Evolutionary conservation across 1,140 invertebrate species (phyloP).

Genomic region (Drosophila pseudoananassae): DNA sequence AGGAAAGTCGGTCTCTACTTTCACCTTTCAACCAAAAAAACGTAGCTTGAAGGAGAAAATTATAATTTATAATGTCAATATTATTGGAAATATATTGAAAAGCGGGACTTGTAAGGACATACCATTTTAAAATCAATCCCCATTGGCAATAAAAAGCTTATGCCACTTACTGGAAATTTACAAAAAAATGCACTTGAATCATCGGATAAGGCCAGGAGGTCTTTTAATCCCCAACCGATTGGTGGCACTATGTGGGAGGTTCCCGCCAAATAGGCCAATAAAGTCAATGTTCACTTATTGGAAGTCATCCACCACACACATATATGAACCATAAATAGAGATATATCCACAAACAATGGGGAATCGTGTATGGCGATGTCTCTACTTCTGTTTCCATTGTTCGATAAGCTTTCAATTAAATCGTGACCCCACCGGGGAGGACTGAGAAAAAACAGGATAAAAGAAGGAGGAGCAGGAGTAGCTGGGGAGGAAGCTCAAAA

Average conservation of each 20-base stretch:
- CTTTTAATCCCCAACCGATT: neutral
- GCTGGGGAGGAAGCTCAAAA: neutral
- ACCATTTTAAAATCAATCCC: too few species aligned
- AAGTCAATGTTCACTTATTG: neutral
- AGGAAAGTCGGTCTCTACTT: too few species aligned
- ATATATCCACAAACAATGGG: slow-evolving; percentile 18
- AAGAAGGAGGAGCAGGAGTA: slow-evolving; percentile 1
- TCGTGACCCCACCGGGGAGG: slow-evolving; percentile 6
- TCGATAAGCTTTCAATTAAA: slow-evolving; percentile 59
- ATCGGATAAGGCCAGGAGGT: neutral
- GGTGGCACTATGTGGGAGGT: too few species aligned
- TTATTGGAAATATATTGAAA: neutral
- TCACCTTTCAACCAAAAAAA: too few species aligned
- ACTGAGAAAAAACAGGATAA: neutral
- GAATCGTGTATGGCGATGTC: neutral
- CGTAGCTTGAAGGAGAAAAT: neutral
- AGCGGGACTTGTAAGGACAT: neutral
- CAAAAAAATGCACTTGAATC: neutral
- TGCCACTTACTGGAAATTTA: neutral
- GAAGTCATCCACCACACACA: neutral
- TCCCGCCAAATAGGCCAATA: neutral
- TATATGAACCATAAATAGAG: neutral
- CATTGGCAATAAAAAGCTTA: neutral
- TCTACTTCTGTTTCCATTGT: slow-evolving; percentile 24
- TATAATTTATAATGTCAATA: neutral